A percentile compares a stretch with the other conserved stretches of the same genome.
These are phyloP conservation scores for Aleiodes testaceus DNA, from an alignment of 2,888 invertebrate genomes.

Conservation along the genomic window DNA sequence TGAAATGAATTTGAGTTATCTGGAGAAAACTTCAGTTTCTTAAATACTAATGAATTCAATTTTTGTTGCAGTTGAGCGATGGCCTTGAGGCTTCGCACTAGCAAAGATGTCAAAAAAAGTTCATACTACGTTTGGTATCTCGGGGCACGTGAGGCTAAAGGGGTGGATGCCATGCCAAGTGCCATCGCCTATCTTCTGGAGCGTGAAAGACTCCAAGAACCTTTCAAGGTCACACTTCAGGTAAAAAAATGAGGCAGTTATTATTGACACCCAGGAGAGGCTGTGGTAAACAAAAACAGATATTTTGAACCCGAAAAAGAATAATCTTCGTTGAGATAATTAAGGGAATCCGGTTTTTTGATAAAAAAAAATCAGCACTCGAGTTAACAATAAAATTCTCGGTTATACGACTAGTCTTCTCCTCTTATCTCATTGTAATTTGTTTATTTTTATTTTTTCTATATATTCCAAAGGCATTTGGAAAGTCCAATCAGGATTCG, in stretches of 20 bases:
- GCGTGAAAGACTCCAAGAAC: conserved; percentile 88
- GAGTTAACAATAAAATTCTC: conserved; percentile 18
- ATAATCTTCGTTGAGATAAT: background rate
- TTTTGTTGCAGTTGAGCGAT: conserved; percentile 73
- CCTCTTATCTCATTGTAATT: conserved; percentile 14
- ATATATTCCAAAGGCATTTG: conserved; percentile 1
- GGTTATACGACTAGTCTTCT: background rate
- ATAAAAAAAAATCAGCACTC: background rate
- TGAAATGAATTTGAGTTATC: no score
- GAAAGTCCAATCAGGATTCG: conserved; percentile 8
- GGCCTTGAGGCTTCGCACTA: conserved; percentile 83
- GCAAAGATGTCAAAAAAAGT: conserved; percentile 90
- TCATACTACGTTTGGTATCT: conserved; percentile 95
- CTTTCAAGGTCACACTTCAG: conserved; percentile 92
- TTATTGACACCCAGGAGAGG: conserved; percentile 6
- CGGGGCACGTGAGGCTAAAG: conserved; percentile 95
- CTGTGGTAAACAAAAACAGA: background rate
- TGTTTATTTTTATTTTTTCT: background rate
- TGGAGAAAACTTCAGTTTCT: no score
- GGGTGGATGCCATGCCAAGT: conserved; percentile 89
- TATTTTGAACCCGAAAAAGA: conserved; percentile 6
- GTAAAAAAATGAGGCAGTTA: conserved; percentile 71
- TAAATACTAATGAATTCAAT: background rate
- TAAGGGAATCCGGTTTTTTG: conserved; percentile 44
- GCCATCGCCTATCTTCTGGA: conserved; percentile 89